Base-by-base conservation (phyloP, 2,888 invertebrate species). In the Andrena bicolor region DNA sequence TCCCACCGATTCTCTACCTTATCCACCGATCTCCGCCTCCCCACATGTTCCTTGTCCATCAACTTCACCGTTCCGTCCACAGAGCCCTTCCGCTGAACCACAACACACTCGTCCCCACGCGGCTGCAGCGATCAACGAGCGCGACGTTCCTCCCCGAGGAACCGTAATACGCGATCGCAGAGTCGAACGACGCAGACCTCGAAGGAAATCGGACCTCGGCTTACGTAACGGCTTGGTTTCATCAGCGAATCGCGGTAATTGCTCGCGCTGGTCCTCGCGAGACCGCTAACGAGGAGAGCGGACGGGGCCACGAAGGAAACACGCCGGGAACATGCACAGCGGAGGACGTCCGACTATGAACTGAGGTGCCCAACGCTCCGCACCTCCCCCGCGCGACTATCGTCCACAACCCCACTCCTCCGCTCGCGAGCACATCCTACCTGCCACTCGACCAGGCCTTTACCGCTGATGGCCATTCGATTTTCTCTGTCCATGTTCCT, bases 271-370 rank as follows among this genome's bases (percentile, higher is more conserved):
- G 20, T 7, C 35, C 16, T 58, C 49, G 32, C 73, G 63, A n/a
- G 58, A 56, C n/a, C 60, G 60, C 8, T 35, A 61, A 53, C n/a
- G 61, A 48, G 49, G n/a, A 13, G 10, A 20, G 49, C 30, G 13
- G 8, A 51, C 3, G 16, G 3, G 2, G 8, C 16, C 30, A 56
- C 8, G 28, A 26, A 41, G 30, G 60, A 68, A 41, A 20, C 69
- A 3, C 16, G n/a, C 35, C n/a, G 28, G 7, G 48, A 51, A 72
- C 85, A 82, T 20, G 73, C 82, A 83, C 74, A 82, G 86, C 86
- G 83, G 83, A 80, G 78, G 78, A 87, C 90, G 87, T 91, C 87
- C 88, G 89, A 86, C 89, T 90, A 86, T 82, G 84, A 88, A 81
- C 90, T 88, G 90, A 88, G 83, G 74, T 76, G 76, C 78, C 81